A percentile compares a stretch with the other conserved stretches of the same genome.
Conservation (phyloP, 2,888 invertebrate species). For the Dioctria linearis region DNA sequence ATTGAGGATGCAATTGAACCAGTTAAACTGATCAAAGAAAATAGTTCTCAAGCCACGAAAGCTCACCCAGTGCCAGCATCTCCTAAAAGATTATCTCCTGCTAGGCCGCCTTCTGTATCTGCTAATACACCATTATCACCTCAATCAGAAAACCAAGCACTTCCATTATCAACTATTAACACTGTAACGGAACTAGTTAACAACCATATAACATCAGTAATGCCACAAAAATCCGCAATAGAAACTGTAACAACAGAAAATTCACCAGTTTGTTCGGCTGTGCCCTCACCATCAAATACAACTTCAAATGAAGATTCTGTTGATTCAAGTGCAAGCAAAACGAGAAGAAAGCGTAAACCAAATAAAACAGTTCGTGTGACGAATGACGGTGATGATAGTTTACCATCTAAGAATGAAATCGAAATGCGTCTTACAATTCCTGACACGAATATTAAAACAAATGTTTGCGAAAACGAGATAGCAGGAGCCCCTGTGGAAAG, state of each 20-base stretch:
- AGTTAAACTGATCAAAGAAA: constrained; percentile 66
- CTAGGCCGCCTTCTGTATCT: constrained; percentile 51
- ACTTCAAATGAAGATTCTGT: constrained; percentile 75
- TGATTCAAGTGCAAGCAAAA: constrained; percentile 75
- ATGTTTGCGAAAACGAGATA: neutral
- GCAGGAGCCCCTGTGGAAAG: neutral
- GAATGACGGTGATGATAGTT: constrained; percentile 63
- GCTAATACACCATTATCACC: constrained; percentile 52
- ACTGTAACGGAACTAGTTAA: constrained; percentile 50
- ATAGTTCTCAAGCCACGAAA: constrained; percentile 62
- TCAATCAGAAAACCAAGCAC: constrained; percentile 44
- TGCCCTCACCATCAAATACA: constrained; percentile 66
- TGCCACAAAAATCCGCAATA: constrained; percentile 24
- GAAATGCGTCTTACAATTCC: constrained; percentile 1
- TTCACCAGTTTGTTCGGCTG: constrained; percentile 60
- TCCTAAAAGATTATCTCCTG: constrained; percentile 63
- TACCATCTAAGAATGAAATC: constrained; percentile 46
- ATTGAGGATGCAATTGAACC: constrained; percentile 63
- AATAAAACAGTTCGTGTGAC: constrained; percentile 74
- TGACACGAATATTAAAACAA: constrained; percentile 11
- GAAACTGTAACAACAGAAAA: constrained; percentile 52
- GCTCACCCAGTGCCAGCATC: constrained; percentile 62
- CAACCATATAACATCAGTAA: constrained; percentile 45
- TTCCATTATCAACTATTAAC: constrained; percentile 24
- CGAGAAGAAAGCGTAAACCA: constrained; percentile 76